Conservation (phyloP, 2,797 vertebrate species). For the Coregonus sp. region DNA sequence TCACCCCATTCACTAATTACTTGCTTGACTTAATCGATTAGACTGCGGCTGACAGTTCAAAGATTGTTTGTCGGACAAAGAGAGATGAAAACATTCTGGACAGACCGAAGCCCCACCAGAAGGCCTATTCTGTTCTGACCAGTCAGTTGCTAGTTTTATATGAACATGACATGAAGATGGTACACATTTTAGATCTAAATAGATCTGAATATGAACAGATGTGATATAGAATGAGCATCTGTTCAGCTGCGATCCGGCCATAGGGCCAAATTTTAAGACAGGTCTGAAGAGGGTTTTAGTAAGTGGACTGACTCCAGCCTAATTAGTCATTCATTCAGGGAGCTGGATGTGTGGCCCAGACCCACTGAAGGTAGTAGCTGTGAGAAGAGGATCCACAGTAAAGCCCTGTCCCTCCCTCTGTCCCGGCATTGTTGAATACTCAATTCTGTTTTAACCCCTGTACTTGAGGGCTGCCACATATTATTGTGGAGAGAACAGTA, state of each 20-base stretch:
- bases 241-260: background rate
- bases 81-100: background rate
- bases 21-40: constrained; percentile 17
- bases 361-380: too few species aligned
- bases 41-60: constrained; percentile 10
- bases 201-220: background rate
- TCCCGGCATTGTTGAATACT: too few species aligned
- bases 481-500: background rate
- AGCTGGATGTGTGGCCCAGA: too few species aligned
- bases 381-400: too few species aligned
- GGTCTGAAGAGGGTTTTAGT: too few species aligned
- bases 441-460: background rate
- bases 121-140: background rate
- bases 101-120: background rate
- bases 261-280: background rate
- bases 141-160: background rate
- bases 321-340: too few species aligned
- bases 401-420: too few species aligned
- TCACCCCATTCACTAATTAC: background rate
- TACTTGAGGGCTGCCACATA: background rate
- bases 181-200: background rate
- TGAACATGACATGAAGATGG: background rate
- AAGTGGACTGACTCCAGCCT: too few species aligned
- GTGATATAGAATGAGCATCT: background rate
- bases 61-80: constrained; percentile 13